Percentiles rank a stretch among this genome's conserved stretches.
Evolutionary conservation across 2,888 invertebrate genomes (phyloP).

Genomic region (Ophion costatus): DNA sequence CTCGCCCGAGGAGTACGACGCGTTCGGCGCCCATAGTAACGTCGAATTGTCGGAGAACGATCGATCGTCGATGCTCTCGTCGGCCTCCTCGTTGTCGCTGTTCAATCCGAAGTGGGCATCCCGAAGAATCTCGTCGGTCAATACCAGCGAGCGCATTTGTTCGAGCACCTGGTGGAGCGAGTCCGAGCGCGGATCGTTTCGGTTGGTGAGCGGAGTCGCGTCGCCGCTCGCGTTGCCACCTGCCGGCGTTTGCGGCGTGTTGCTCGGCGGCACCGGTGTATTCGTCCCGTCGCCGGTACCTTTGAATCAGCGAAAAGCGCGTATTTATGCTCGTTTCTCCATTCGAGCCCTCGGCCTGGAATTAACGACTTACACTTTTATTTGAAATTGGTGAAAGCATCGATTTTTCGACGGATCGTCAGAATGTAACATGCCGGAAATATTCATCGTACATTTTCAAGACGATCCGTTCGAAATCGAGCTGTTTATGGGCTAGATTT

Average conservation of each 20-base stretch:
- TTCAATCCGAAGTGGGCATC: constrained; percentile 73
- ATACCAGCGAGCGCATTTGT: constrained; percentile 81
- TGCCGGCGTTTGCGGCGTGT: constrained; percentile 81
- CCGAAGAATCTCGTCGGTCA: constrained; percentile 72
- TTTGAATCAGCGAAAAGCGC: constrained; percentile 44
- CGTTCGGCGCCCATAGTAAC: constrained; percentile 69
- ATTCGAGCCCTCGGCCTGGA: background rate
- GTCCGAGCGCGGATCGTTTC: constrained; percentile 78
- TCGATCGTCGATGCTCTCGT: constrained; percentile 75
- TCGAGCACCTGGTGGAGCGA: constrained; percentile 81
- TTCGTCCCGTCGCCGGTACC: constrained; percentile 77
- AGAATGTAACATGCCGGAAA: too few species aligned
- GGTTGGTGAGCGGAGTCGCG: constrained; percentile 77
- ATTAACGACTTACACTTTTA: background rate
- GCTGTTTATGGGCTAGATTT: too few species aligned
- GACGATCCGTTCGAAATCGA: too few species aligned
- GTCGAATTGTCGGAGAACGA: constrained; percentile 74
- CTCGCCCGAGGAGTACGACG: constrained; percentile 61
- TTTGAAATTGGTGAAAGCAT: too few species aligned
- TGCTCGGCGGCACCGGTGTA: constrained; percentile 81
- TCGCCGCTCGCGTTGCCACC: constrained; percentile 80
- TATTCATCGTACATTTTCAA: too few species aligned
- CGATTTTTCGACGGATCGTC: too few species aligned
- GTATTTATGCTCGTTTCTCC: background rate
- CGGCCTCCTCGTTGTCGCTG: constrained; percentile 76